Percentiles rank a stretch among this genome's conserved stretches.
These are phyloP conservation scores for Dinoponera quadriceps DNA, from an alignment of 1,140 invertebrate species.

Conservation along the genomic window DNA sequence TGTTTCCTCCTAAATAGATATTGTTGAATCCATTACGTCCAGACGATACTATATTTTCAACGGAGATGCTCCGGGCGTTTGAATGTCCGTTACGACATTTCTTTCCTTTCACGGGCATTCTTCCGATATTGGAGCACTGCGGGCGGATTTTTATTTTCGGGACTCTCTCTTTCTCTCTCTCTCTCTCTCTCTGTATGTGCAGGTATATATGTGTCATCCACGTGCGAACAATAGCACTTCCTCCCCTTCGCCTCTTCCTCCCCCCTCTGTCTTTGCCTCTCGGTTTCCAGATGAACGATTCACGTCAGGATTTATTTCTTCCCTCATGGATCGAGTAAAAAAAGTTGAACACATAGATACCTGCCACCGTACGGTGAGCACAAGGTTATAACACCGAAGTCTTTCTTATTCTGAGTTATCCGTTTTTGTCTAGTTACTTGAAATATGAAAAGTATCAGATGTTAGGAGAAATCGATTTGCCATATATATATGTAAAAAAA, in stretches of 20 bases:
- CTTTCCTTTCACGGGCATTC: constrained; percentile 46
- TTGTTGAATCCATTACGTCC: constrained; percentile 13
- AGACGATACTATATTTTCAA: constrained; percentile 8
- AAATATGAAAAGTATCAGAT: constrained; percentile 6
- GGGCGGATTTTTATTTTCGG: constrained; percentile 68
- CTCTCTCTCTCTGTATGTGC: too few relatives aligned
- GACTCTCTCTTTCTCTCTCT: too few relatives aligned
- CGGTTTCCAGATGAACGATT: constrained; percentile 68
- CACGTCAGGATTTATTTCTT: constrained; percentile 68
- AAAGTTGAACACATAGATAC: constrained; percentile 65
- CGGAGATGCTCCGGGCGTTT: constrained; percentile 8
- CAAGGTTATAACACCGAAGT: constrained; percentile 63
- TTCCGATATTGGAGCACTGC: constrained; percentile 53
- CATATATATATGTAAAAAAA: too few relatives aligned
- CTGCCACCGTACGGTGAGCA: constrained; percentile 42
- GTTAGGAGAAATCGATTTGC: background rate
- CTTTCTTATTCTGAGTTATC: constrained; percentile 42
- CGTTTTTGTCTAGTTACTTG: constrained; percentile 33
- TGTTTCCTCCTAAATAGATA: background rate
- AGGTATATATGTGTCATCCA: too few relatives aligned
- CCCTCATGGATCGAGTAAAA: constrained; percentile 51
- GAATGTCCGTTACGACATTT: constrained; percentile 50
- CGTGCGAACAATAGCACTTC: constrained; percentile 67
- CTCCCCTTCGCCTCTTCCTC: constrained; percentile 4
- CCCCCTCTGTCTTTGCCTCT: constrained; percentile 48